These are phyloP conservation scores for Triplophysa tibetana DNA, from an alignment of 2,113 vertebrate species.

Conservation along the genomic window DNA sequence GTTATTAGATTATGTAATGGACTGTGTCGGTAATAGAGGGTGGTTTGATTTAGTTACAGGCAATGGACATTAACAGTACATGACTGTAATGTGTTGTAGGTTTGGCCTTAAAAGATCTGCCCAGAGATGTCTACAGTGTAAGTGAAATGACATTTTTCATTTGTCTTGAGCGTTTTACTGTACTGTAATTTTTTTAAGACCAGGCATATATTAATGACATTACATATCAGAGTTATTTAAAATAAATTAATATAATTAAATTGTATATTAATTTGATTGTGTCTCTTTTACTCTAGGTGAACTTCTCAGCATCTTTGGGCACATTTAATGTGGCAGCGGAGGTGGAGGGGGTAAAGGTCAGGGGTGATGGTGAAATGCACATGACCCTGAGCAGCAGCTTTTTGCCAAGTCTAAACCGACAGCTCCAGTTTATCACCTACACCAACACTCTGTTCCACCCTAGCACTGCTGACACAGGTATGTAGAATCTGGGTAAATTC, in stretches of 20 bases:
- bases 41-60: not conserved
- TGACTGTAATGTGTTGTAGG: constrained; percentile 60
- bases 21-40: not conserved
- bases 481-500: not conserved
- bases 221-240: too few relatives aligned
- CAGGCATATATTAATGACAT: not conserved
- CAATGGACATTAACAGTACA: constrained; percentile 2
- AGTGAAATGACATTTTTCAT: constrained; percentile 42
- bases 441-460: constrained; percentile 84
- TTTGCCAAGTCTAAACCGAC: constrained; percentile 82
- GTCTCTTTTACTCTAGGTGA: constrained; percentile 70
- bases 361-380: constrained; percentile 77
- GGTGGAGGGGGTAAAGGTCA: constrained; percentile 79
- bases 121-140: constrained; percentile 67
- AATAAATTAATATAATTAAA: too few relatives aligned
- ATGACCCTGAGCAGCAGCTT: constrained; percentile 73
- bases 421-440: constrained; percentile 88
- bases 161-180: not conserved
- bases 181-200: not conserved
- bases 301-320: constrained; percentile 79
- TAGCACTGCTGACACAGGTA: constrained; percentile 86
- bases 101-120: constrained; percentile 67
- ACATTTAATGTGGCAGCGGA: constrained; percentile 82
- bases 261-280: not conserved
- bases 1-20: not conserved